Percentiles rank a stretch among this genome's conserved stretches.
Conservation (phyloP, 2,797 vertebrate species). For the Lutjanus campechanus region DNA sequence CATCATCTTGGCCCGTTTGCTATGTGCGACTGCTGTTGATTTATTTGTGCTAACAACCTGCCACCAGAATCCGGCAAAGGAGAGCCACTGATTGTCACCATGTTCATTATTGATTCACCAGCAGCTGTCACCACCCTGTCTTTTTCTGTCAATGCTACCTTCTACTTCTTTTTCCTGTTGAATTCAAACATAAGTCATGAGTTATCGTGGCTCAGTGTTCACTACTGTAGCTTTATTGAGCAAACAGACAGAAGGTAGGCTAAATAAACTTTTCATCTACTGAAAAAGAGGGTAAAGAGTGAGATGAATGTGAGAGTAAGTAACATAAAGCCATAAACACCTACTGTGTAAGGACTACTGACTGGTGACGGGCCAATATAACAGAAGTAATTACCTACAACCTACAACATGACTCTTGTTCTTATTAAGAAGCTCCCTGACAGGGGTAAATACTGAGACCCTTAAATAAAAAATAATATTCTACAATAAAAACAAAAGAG, state of each 20-base stretch:
- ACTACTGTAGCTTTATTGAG: conserved; percentile 66
- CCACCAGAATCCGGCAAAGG: conserved; percentile 30
- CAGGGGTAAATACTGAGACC: too few relatives aligned
- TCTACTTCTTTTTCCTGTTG: conserved; percentile 32
- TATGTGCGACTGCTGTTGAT: conserved; percentile 34
- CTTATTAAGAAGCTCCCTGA: background rate
- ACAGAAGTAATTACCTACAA: conserved; percentile 24
- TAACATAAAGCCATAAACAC: too few relatives aligned
- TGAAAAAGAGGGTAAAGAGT: conserved; percentile 12
- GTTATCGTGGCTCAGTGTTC: conserved; percentile 67
- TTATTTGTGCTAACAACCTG: conserved; percentile 54
- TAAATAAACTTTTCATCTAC: conserved; percentile 38
- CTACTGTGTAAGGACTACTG: too few relatives aligned
- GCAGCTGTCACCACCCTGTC: conserved; percentile 43
- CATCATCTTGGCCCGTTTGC: conserved; percentile 37
- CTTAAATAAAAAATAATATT: too few relatives aligned
- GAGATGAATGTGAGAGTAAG: conserved; percentile 1
- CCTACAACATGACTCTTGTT: conserved; percentile 12
- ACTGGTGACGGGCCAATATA: too few relatives aligned
- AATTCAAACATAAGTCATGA: conserved; percentile 59
- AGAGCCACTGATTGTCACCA: conserved; percentile 63
- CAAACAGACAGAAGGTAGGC: conserved; percentile 43
- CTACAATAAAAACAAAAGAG: too few relatives aligned
- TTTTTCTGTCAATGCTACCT: conserved; percentile 59
- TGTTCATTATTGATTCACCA: conserved; percentile 70